Percentiles rank a stretch among this genome's conserved stretches.
Evolutionary conservation across 2,797 vertebrate species (phyloP).

Genomic region (Tauraco hartlaubi): DNA sequence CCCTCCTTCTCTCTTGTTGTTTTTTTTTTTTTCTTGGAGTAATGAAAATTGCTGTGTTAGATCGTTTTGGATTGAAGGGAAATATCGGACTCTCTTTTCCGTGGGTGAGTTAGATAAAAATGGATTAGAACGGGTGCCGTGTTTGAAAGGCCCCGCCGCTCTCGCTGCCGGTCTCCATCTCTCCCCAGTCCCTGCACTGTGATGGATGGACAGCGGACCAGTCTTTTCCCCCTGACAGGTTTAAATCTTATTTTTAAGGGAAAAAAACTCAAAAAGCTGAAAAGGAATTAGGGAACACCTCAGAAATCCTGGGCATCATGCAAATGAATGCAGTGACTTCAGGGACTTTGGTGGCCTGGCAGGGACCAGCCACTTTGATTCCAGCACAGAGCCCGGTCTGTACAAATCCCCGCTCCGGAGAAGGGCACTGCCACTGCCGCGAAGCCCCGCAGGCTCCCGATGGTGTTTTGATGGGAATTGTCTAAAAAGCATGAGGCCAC

Average conservation of each 20-base stretch:
- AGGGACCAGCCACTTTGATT: not conserved
- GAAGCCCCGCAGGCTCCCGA: not conserved
- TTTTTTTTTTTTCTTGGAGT: constrained; percentile 55
- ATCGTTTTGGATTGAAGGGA: constrained; percentile 72
- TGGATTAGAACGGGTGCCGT: not conserved
- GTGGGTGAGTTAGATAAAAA: constrained; percentile 41
- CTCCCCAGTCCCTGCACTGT: not conserved
- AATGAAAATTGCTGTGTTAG: constrained; percentile 77
- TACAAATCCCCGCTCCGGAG: not conserved
- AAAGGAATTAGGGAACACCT: not conserved
- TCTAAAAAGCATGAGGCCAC: not conserved
- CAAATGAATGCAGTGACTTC: not conserved
- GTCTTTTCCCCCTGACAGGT: not conserved
- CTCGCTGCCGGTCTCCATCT: accelerated
- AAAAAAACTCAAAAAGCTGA: too few relatives aligned
- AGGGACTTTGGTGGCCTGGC: not conserved
- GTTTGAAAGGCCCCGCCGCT: not conserved
- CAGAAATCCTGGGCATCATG: not conserved
- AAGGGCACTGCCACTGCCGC: not conserved
- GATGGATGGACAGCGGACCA: not conserved
- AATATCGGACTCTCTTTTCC: constrained; percentile 62
- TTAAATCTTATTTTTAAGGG: not conserved
- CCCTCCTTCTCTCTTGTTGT: too few relatives aligned
- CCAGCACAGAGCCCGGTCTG: not conserved
- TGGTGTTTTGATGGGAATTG: not conserved